These are phyloP conservation scores for Hydrolagus colliei DNA, from an alignment of 2,797 vertebrate genomes.

Conservation along the genomic window DNA sequence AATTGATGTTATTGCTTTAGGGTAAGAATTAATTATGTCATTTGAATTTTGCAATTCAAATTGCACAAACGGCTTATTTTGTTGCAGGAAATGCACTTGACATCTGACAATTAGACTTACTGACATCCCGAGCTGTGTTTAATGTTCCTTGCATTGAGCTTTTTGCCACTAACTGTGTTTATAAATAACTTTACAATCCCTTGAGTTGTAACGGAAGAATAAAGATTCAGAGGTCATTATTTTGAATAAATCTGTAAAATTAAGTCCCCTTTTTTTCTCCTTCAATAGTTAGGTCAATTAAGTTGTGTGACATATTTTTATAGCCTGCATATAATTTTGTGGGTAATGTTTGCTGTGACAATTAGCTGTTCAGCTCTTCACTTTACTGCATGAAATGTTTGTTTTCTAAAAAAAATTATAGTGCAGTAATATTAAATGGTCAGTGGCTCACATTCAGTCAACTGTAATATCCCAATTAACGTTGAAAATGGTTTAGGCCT, in stretches of 20 bases:
- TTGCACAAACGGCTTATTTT: not conserved
- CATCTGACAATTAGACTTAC: not conserved
- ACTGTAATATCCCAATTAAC: not conserved
- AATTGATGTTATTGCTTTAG: not conserved
- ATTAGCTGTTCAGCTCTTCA: not conserved
- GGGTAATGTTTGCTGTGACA: not conserved
- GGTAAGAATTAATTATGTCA: not conserved
- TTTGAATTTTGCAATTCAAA: not conserved
- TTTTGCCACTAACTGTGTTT: not conserved
- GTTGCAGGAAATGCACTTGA: not conserved
- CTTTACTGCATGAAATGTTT: not conserved
- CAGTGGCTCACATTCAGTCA: not conserved
- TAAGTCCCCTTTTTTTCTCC: not conserved
- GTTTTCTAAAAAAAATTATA: not conserved
- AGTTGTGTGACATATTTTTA: not conserved
- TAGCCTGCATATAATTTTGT: not conserved
- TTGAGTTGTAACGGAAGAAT: not conserved
- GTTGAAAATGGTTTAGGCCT: slow-evolving; percentile 8
- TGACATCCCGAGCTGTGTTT: not conserved
- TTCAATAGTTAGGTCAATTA: not conserved
- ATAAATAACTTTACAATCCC: not conserved
- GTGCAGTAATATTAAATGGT: not conserved
- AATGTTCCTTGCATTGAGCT: not conserved
- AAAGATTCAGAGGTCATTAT: not conserved
- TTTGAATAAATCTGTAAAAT: not conserved